Evolutionary conservation across 1,140 invertebrate species (phyloP).

Genomic region (Zaprionus vittiger): DNA sequence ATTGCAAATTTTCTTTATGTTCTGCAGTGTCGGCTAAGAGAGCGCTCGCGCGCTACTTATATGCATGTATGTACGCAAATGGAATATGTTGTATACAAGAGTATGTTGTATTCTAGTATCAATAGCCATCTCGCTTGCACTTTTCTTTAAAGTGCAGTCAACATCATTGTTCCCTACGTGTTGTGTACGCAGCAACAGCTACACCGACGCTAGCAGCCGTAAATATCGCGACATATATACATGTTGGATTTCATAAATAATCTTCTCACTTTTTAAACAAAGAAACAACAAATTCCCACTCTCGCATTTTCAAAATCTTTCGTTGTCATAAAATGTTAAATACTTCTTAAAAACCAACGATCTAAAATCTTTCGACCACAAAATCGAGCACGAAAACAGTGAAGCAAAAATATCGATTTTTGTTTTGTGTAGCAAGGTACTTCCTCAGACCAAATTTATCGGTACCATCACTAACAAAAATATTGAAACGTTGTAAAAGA

Average conservation of each 20-base stretch:
- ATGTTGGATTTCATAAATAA: not conserved
- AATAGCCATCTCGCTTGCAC: conserved; percentile 52
- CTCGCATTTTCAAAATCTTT: conserved; percentile 1
- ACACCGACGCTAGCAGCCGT: conserved; percentile 30
- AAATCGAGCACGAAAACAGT: conserved; percentile 41
- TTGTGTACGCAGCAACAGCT: conserved; percentile 51
- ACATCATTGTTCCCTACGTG: conserved; percentile 31
- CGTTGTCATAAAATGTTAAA: conserved; percentile 6
- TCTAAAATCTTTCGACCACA: conserved; percentile 35
- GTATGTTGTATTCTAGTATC: conserved; percentile 32
- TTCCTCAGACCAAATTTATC: not conserved
- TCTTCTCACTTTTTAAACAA: conserved; percentile 4
- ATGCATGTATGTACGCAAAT: conserved; percentile 28
- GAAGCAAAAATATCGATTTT: conserved; percentile 31
- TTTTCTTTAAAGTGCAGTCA: conserved; percentile 32
- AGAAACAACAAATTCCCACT: not conserved
- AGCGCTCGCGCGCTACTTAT: conserved; percentile 48
- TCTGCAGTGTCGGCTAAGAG: conserved; percentile 35
- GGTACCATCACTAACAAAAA: not conserved
- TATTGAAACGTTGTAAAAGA: not conserved
- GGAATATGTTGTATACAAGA: conserved; percentile 53
- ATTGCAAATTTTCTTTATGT: conserved; percentile 14
- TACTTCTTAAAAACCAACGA: conserved; percentile 18
- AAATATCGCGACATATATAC: conserved; percentile 14
- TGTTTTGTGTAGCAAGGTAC: not conserved